These are phyloP conservation scores for Cyprinus carpio DNA, from an alignment of 2,113 vertebrate genomes.

Conservation along the genomic window DNA sequence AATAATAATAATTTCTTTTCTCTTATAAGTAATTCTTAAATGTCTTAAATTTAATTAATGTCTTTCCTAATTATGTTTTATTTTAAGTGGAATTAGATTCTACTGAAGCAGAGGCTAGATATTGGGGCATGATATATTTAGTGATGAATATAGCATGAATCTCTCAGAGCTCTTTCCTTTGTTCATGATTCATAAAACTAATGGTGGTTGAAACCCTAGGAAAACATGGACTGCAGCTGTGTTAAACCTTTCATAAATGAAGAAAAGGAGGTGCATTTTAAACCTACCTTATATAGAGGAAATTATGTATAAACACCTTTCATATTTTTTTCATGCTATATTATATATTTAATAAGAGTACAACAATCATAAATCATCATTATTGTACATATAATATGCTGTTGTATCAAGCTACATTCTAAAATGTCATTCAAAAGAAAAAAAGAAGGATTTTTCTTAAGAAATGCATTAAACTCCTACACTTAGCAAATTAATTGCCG, in stretches of 20 bases:
- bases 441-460: not conserved
- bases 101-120: not conserved
- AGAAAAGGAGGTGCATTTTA: not conserved
- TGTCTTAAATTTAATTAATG: too few relatives aligned
- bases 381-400: not conserved
- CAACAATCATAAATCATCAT: not conserved
- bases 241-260: not conserved
- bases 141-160: not conserved
- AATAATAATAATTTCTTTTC: not conserved
- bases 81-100: not conserved
- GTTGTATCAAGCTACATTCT: not conserved
- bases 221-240: not conserved
- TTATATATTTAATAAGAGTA: not conserved
- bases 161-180: conserved; percentile 60
- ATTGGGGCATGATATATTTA: not conserved
- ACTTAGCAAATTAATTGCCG: not conserved
- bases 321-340: not conserved
- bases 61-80: not conserved
- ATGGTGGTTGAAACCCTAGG: conserved; percentile 65
- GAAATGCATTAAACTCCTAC: not conserved
- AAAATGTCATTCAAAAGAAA: not conserved
- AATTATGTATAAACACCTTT: not conserved
- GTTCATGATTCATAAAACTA: conserved; percentile 77
- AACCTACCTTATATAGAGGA: not conserved
- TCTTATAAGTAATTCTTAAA: too few relatives aligned